A percentile compares a stretch with the other conserved stretches of the same genome.
Evolutionary conservation across 2,113 vertebrate species (phyloP).

Genomic region (Chaetodon auriga): DNA sequence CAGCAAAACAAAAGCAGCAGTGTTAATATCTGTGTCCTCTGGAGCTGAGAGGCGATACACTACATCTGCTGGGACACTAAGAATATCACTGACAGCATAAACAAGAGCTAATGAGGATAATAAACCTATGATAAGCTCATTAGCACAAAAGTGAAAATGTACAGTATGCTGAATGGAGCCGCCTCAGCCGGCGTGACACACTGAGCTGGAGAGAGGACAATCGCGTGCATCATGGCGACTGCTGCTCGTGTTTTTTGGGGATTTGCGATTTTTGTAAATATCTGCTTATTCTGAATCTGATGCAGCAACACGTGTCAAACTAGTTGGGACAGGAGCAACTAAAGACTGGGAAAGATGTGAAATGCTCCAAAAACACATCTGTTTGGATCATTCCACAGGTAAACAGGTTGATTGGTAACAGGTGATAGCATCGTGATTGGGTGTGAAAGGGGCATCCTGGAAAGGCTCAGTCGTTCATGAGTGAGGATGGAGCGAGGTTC

Average conservation of each 20-base stretch:
- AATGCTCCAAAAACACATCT: not conserved
- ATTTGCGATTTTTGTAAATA: too few relatives aligned
- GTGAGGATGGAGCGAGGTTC: too few relatives aligned
- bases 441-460: too few relatives aligned
- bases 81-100: conserved; percentile 56
- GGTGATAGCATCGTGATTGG: too few relatives aligned
- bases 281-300: too few relatives aligned
- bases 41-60: conserved; percentile 27
- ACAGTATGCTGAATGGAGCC: not conserved
- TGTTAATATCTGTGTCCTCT: conserved; percentile 27
- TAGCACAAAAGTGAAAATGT: conserved; percentile 19
- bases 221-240: too few relatives aligned
- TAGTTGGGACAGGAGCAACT: too few relatives aligned
- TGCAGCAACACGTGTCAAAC: too few relatives aligned
- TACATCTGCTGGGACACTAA: conserved; percentile 40
- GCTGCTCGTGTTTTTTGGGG: too few relatives aligned
- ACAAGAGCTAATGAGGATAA: conserved; percentile 47
- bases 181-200: conserved; percentile 16
- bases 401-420: not conserved
- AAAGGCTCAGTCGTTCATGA: too few relatives aligned
- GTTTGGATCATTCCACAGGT: not conserved
- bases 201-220: conserved; percentile 12
- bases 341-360: too few relatives aligned
- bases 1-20: conserved; percentile 33
- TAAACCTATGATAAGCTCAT: conserved; percentile 34